Evolutionary conservation across 2,113 vertebrate species (phyloP), one percentile per base, ranked within the genome.

Genomic region (Lophura nycthemera): DNA sequence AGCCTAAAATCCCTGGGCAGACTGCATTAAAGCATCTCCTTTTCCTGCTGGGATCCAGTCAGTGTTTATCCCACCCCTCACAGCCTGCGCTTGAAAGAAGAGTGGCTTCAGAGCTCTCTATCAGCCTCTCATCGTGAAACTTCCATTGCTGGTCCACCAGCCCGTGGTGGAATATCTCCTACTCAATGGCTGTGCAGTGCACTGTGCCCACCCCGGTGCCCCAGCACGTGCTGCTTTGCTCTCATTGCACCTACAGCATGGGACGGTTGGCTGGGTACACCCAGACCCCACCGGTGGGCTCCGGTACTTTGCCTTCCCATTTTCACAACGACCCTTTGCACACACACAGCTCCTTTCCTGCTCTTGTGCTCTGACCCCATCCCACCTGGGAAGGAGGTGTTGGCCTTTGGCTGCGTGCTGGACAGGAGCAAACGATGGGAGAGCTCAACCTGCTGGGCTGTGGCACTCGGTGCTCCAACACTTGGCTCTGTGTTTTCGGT

Each of bases 121-220:
- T 42, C 59, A 8, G 80, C 73, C 54, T 72, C 67, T 45, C 50
- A 1, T 59, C 45, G 63, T 30, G 78, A 76, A 73, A 50, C 92
- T 93, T 86, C 56, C 1, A 19, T 73, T 50, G 45, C 25, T 60
- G 92, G n/a, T 19, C 75, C 5, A 0, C 48, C 84, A 36, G 50
- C 82, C 61, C 86, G 2, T 34, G 52, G 91, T 38, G 38, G 38
- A 4, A 89, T 95, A 93, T 96, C 92, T 90, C 90, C 83, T 89
- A 22, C 77, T 52, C 45, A 65, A 73, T 86, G 7, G 65, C 90
- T 34, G 83, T 92, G 91, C 82, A 89, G 89, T 21, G 43, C 65
- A 3, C 2, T 4, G 0, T n/a, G 67, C 80, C 70, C 52, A 5
- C 19, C 74, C 74, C 2, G 27, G 7, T 83, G 30, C 61, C 72